These are phyloP conservation scores for Thereva nobilitata DNA, from an alignment of 2,888 invertebrate genomes.

Conservation along the genomic window DNA sequence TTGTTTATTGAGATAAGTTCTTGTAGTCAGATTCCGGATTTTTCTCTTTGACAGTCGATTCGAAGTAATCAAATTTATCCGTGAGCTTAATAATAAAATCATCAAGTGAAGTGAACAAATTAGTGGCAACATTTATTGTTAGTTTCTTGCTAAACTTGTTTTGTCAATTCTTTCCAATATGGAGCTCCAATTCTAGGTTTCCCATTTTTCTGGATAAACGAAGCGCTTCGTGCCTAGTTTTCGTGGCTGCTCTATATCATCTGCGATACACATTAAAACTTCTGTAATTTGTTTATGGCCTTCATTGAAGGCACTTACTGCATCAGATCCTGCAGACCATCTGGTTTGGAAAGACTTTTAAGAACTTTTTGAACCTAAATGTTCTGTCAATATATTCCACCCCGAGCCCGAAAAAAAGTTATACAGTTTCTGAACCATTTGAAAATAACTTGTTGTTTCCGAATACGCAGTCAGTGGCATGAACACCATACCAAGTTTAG, in stretches of 20 bases:
- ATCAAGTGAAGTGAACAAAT: too few species aligned
- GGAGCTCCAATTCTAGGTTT: background rate
- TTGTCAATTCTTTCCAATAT: constrained; percentile 4
- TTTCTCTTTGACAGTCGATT: too few species aligned
- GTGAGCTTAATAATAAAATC: background rate
- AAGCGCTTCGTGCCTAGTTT: background rate
- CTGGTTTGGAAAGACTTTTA: constrained; percentile 32
- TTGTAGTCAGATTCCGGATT: too few species aligned
- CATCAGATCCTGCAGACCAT: constrained; percentile 30
- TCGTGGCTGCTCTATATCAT: constrained; percentile 1
- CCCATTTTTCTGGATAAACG: background rate
- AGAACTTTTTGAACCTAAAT: constrained; percentile 32
- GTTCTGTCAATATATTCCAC: background rate
- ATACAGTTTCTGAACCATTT: constrained; percentile 27
- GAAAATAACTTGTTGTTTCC: constrained; percentile 21
- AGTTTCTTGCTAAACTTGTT: background rate
- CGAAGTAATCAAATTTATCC: too few species aligned
- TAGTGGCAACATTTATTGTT: background rate
- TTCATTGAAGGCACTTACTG: constrained; percentile 19
- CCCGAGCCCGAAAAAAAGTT: constrained; percentile 25
- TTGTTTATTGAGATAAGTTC: too few species aligned
- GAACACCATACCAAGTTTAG: constrained; percentile 32
- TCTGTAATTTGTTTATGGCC: background rate
- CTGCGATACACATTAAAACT: background rate
- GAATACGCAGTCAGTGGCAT: background rate